phyloP scores from a whole-genome alignment of 2,888 invertebrate species.

The Achlya flavicornis region DNA sequence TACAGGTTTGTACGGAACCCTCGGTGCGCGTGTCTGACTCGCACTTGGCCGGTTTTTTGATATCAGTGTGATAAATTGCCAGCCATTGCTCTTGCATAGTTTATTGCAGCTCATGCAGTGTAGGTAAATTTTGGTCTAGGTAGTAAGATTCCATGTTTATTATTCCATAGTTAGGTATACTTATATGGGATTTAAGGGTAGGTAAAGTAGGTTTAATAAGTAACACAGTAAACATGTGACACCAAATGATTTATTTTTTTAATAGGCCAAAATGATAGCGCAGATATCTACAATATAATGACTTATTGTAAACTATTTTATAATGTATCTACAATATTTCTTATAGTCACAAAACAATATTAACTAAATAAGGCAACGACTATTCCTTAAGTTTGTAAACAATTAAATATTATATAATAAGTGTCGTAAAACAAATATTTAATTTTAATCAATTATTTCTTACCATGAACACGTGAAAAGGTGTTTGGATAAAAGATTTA shows the following conservation, averaged over 20 bases:
- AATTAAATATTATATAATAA: slow-evolving; percentile 56
- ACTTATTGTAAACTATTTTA: slow-evolving; percentile 76
- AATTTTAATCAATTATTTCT: slow-evolving; percentile 48
- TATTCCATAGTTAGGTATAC: too few relatives aligned
- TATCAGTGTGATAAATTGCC: too few relatives aligned
- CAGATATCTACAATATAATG: slow-evolving; percentile 81
- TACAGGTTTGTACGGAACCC: too few relatives aligned
- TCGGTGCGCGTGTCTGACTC: too few relatives aligned
- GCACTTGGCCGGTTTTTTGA: too few relatives aligned
- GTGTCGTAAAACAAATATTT: slow-evolving; percentile 54
- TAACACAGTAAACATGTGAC: slow-evolving; percentile 57
- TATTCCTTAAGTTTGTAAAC: slow-evolving; percentile 76
- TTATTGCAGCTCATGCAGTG: too few relatives aligned
- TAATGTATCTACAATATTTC: slow-evolving; percentile 77
- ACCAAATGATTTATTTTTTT: slow-evolving; percentile 82
- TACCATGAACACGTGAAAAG: slow-evolving; percentile 68
- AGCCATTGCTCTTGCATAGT: too few relatives aligned
- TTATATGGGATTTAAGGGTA: not conserved
- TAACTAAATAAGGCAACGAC: slow-evolving; percentile 84
- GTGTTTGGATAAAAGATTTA: slow-evolving; percentile 36
- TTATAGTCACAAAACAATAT: slow-evolving; percentile 82
- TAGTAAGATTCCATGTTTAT: too few relatives aligned
- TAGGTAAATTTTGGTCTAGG: too few relatives aligned
- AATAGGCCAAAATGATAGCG: slow-evolving; percentile 83
- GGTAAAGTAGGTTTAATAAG: slow-evolving; percentile 30